These are phyloP conservation scores for Eumeta japonica DNA, from an alignment of 1,140 invertebrate genomes.

Conservation along the genomic window DNA sequence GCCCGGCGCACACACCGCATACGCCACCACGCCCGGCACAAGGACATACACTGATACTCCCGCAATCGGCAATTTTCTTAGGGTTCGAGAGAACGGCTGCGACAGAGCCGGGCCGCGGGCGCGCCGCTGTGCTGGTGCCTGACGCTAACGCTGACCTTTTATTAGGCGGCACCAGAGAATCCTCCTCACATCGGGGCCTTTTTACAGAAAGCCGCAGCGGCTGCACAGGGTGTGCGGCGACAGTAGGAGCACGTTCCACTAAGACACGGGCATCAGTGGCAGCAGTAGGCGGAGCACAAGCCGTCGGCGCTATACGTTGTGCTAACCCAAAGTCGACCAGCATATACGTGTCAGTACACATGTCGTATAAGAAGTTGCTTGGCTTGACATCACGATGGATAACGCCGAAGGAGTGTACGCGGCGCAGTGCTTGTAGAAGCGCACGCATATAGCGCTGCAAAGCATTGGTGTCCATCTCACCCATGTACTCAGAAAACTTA, in stretches of 20 bases:
- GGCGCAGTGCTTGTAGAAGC: conserved; percentile 72
- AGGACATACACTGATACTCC: conserved; percentile 41
- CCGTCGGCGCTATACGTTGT: too few species aligned
- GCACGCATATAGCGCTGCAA: conserved; percentile 80
- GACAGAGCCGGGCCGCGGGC: conserved; percentile 1
- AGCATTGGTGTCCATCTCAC: conserved; percentile 70
- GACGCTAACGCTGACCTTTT: too few species aligned
- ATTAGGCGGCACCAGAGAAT: too few species aligned
- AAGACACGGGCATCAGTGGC: too few species aligned
- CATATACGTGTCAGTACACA: conserved; percentile 61
- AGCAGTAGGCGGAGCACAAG: too few species aligned
- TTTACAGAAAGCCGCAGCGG: too few species aligned
- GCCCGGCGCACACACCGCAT: conserved; percentile 63
- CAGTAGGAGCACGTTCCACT: too few species aligned
- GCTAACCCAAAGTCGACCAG: conserved; percentile 90
- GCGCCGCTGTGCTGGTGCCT: too few species aligned
- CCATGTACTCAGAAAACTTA: conserved; percentile 76
- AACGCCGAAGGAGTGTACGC: conserved; percentile 82
- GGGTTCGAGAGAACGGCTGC: neutral
- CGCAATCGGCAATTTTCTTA: conserved; percentile 2
- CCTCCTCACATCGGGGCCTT: too few species aligned
- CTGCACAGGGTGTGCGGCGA: too few species aligned
- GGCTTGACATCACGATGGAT: conserved; percentile 94
- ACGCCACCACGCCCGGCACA: conserved; percentile 67
- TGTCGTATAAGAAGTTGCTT: conserved; percentile 87